Evolutionary conservation across 2,888 invertebrate species (phyloP).

Genomic region (Horisme vitalbata): DNA sequence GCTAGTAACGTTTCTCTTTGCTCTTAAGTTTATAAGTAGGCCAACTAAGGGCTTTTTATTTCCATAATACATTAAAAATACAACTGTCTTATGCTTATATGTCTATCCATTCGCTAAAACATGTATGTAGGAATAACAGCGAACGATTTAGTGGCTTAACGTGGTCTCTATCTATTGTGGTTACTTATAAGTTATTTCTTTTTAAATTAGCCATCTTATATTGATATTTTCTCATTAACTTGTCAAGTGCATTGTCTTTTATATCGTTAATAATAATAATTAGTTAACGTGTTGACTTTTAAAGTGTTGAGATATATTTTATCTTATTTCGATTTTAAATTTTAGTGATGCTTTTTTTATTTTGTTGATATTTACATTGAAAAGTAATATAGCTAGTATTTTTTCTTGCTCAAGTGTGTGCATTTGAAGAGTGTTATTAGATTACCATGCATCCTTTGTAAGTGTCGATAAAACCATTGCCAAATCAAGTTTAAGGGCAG

Average conservation of each 20-base stretch:
- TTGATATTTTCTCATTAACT: neutral
- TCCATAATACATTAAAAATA: no score
- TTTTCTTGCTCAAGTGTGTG: conserved; percentile 35
- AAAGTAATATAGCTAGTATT: conserved; percentile 15
- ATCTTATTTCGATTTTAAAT: conserved; percentile 7
- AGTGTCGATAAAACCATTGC: conserved; percentile 25
- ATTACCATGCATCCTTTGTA: conserved; percentile 42
- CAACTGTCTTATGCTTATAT: no score
- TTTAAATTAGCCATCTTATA: conserved; percentile 3
- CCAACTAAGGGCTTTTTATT: no score
- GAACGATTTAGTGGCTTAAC: conserved; percentile 1
- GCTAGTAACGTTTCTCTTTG: conserved; percentile 2
- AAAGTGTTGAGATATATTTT: conserved; percentile 7
- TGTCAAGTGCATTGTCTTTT: conserved; percentile 15
- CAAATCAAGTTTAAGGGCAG: conserved; percentile 12
- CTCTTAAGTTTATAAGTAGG: conserved; percentile 4
- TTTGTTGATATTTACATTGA: conserved; percentile 8
- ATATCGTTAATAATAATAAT: conserved; percentile 4
- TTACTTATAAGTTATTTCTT: neutral
- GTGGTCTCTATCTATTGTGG: neutral
- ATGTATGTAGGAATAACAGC: no score
- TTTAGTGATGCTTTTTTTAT: neutral
- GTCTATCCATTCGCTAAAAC: no score
- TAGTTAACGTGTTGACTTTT: conserved; percentile 14
- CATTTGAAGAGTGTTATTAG: conserved; percentile 38